Evolutionary conservation across 2,888 invertebrate species (phyloP).

Genomic region (Hirtodrosophila duncani): DNA sequence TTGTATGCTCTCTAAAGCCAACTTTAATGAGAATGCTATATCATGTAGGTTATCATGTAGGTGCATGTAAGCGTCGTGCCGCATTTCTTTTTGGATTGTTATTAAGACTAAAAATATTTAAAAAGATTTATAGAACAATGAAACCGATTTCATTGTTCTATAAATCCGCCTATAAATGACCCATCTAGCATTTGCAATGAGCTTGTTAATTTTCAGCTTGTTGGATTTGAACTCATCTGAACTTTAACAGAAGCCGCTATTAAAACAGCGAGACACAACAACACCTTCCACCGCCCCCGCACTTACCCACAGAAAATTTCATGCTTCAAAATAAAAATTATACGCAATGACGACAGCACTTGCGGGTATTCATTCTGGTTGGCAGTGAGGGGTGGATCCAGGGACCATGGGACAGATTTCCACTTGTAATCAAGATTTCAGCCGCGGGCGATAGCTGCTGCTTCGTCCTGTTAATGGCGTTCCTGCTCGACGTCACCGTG

Average conservation of each 20-base stretch:
- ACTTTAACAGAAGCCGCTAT: slow-evolving; percentile 54
- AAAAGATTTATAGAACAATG: slow-evolving; percentile 13
- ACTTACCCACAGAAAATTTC: slow-evolving; percentile 3
- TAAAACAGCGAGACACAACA: slow-evolving; percentile 18
- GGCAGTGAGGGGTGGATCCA: not conserved
- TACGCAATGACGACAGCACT: slow-evolving; percentile 42
- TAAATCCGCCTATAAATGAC: slow-evolving; percentile 47
- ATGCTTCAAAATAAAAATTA: slow-evolving; percentile 5
- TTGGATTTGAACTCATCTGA: slow-evolving; percentile 68
- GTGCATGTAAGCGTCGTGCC: no score
- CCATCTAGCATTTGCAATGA: slow-evolving; percentile 33
- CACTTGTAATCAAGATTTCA: slow-evolving; percentile 65
- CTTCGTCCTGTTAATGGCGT: slow-evolving; percentile 8
- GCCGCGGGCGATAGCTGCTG: slow-evolving; percentile 40
- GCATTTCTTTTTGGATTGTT: no score
- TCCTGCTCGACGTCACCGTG: slow-evolving; percentile 38
- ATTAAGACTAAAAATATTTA: no score
- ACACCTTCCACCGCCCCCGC: slow-evolving; percentile 3
- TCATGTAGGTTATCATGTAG: no score
- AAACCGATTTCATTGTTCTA: slow-evolving; percentile 55
- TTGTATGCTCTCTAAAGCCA: no score
- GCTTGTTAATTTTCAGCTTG: slow-evolving; percentile 66
- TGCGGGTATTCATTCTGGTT: slow-evolving; percentile 45
- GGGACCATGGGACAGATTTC: slow-evolving; percentile 42
- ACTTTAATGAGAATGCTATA: no score